Conservation (phyloP, 2,888 invertebrate genomes). For the Dugesia japonica region DNA sequence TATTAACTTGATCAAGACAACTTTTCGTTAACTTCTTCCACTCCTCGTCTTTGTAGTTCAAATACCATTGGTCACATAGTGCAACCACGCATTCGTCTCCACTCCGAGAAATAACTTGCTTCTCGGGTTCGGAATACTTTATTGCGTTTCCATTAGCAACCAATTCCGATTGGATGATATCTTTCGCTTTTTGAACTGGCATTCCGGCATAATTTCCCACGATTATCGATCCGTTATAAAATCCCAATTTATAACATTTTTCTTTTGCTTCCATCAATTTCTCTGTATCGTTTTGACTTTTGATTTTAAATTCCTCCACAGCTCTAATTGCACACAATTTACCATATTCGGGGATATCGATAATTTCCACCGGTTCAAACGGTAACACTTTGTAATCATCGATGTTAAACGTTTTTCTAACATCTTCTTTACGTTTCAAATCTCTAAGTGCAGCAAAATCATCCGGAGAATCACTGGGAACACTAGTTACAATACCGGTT, state of each 20-base stretch:
- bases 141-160: conserved; percentile 39
- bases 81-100: conserved; percentile 96
- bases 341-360: conserved; percentile 76
- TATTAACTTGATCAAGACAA: conserved; percentile 62
- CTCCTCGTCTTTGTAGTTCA: conserved; percentile 75
- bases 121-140: conserved; percentile 48
- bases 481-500: conserved; percentile 89
- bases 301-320: conserved; percentile 77
- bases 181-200: conserved; percentile 85
- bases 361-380: conserved; percentile 62
- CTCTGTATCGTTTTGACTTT: conserved; percentile 87
- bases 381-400: conserved; percentile 64
- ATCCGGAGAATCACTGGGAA: conserved; percentile 94
- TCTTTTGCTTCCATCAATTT: conserved; percentile 87
- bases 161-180: conserved; percentile 59
- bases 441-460: conserved; percentile 75
- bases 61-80: conserved; percentile 89
- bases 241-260: conserved; percentile 80
- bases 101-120: conserved; percentile 61
- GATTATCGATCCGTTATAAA: conserved; percentile 62
- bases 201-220: conserved; percentile 73
- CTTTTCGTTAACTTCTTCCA: conserved; percentile 67
- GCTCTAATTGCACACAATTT: conserved; percentile 65
- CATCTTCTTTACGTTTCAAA: conserved; percentile 51
- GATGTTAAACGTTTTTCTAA: conserved; percentile 78